Conservation (phyloP, 2,113 vertebrate genomes). For the Loxodonta africana region DNA sequence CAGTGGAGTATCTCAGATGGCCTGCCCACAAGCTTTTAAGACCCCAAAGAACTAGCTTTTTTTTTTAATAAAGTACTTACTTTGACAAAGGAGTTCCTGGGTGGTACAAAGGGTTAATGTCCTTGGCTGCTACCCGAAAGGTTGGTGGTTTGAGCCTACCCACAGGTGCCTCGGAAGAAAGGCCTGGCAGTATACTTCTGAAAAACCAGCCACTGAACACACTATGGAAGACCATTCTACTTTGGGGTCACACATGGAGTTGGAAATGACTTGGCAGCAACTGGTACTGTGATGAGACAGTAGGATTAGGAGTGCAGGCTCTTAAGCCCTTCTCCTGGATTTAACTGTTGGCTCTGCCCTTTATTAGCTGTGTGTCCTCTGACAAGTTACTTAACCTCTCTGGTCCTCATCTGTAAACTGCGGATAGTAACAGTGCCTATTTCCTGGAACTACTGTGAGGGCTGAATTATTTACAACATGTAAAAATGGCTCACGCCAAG, state of each 20-base stretch:
- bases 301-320: background rate
- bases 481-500: background rate
- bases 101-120: too few species aligned
- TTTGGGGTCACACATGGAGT: too few species aligned
- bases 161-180: too few species aligned
- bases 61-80: slow-evolving; percentile 29
- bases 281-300: background rate
- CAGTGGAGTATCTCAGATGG: too few species aligned
- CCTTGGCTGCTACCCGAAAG: too few species aligned
- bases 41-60: background rate
- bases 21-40: too few species aligned
- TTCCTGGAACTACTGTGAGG: background rate
- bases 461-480: background rate
- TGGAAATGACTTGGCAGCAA: too few species aligned
- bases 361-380: background rate
- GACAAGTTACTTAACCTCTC: too few species aligned
- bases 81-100: background rate
- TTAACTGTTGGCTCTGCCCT: background rate
- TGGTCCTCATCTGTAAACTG: slow-evolving; percentile 20
- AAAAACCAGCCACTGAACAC: too few species aligned
- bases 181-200: too few species aligned
- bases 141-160: too few species aligned
- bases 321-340: background rate
- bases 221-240: too few species aligned
- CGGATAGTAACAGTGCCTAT: background rate